Evolutionary conservation across 2,797 vertebrate genomes (phyloP), one percentile per base, ranked within the genome.

Genomic region (Sebastes diploproa): DNA sequence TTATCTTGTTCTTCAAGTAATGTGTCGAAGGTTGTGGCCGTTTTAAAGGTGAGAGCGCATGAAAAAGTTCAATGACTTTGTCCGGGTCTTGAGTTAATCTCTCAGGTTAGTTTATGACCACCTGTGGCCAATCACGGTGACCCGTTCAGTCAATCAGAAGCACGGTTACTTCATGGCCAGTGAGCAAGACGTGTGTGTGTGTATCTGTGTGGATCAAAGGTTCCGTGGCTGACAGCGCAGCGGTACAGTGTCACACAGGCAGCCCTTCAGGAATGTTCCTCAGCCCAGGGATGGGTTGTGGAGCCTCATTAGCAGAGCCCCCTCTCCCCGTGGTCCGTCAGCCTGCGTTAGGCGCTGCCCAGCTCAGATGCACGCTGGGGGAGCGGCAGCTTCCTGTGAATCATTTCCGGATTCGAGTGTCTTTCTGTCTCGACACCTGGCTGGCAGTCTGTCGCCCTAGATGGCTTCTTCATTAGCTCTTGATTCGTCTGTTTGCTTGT

Each of bases 261-360:
- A 88, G 88, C 88, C 91, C 90, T 86, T 90, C 91, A 80, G 94
- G 96, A 97, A 97, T 95, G 93, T 96, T 96, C 95, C 93, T 94
- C 92, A 82, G 95, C 93, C 83, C 91, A 94, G 96, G 96, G 97
- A 96, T 95, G 95, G 94, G 84, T 93, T 90, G 93, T 91, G 95
- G 87, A 94, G 76, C 95, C 95, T 96, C 94, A 95, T 96, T 97
- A 97, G 96, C 93, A 91, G 92, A 93, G 90, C 85, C 86, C 95
- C 96, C 91, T 95, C 95, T 91, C 90, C 80, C 88, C 92, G 95
- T 93, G 94, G 95, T 94, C 90, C 94, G 81, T 97, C 97, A 97
- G 95, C 93, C 95, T 90, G 65, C 75, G 94, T 98, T 96, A 97
- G 95, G 91, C 89, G 95, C 95, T 95, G 94, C 92, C 80, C 86